Base-by-base conservation (phyloP, 2,888 invertebrate genomes). In the Stomorhina lunata region DNA sequence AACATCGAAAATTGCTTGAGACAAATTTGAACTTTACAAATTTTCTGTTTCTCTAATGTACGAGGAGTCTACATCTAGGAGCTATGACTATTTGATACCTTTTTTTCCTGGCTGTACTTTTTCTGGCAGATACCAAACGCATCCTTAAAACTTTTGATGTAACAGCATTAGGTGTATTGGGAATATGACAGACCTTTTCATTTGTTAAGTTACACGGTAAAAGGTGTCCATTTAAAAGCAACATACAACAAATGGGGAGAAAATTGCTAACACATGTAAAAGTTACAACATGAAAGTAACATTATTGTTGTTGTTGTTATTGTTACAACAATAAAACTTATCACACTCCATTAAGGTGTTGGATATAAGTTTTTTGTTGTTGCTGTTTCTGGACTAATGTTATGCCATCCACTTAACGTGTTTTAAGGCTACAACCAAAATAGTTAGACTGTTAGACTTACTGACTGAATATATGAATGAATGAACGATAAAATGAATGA, bases 151-250 rank as follows among this genome's bases (percentile, higher is more conserved):
- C 45, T 34, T 71, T 71, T 71, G 55, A 71, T 53, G 57, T 65
- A 12, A n/a, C n/a, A n/a, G 25, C 22, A 34, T 7, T 34, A 7
- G 32, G 48, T 55, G 78, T 57, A 71, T 71, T 45, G 78, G 65
- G 71, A 78, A 78, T 71, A 78, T 71, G 71, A 71, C 78, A 78
- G 57, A 65, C 37, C 55, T 65, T 29, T 71, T 78, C 71, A 78
- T 71, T 78, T 78, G 71, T 55, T 65, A 78, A 63, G 78, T n/a
- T 37, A 37, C 71, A 78, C 45, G 45, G 17, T 71, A 65, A 57
- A 65, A 71, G 78, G 37, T 71, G 78, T 78, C 32, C 63, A 63
- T 63, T 63, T 45, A 65, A 63, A n/a, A n/a, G n/a, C 10, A 69
- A 77, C 17, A 50, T 40, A 17, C 12, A 43, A 71, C 45, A 71